Evolutionary conservation across 1,140 invertebrate species (phyloP), one percentile per base, ranked within the genome.

Genomic region (Harlomillsia oculata): DNA sequence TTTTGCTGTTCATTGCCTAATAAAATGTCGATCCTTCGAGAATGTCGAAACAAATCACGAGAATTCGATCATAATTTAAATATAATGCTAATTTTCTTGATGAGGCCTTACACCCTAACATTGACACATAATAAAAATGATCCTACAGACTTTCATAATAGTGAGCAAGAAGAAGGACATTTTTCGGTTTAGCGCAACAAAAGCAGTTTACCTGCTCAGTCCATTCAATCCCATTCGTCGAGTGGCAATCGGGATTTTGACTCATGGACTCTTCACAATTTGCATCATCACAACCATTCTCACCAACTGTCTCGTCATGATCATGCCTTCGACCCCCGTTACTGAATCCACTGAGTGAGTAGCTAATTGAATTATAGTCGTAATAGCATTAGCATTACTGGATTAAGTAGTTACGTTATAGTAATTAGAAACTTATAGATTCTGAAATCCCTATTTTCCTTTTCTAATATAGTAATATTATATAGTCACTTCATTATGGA

Each of bases 231-330:
- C 92, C 64, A 86, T 97, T 75, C 84, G 94, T 76, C 82, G 91
- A 74, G 87, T 91, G 71, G 91, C 93, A 70, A 93, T 98, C 77
- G 95, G 90, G 76, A 89, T 97, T 76, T 80, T 97, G 74, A 92
- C 95, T 71, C 93, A 98, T 83, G 90, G 89, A 73, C 76, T 94
- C 69, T 97, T 98, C 80, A 95, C 93, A 72, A 80, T 95, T 71
- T 89, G 95, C 79, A 95, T 98, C 75, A 97, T 97, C 74, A 85
- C 88, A 67, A 97, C 93, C 70, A 98, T 98, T 76, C 81, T 97
- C 72, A 81, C 85, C 74, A 98, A 97, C 79, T 97, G 93, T 80
- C 84, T 97, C 74, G 84, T 97, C 77, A 95, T 98, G 89, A 93
- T 95, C 76, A 89, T 96, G 84, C 86, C 87, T 74, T 82, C 84